These are phyloP conservation scores for Chelidonichthys spinosus DNA, from an alignment of 2,797 vertebrate species.

Conservation along the genomic window DNA sequence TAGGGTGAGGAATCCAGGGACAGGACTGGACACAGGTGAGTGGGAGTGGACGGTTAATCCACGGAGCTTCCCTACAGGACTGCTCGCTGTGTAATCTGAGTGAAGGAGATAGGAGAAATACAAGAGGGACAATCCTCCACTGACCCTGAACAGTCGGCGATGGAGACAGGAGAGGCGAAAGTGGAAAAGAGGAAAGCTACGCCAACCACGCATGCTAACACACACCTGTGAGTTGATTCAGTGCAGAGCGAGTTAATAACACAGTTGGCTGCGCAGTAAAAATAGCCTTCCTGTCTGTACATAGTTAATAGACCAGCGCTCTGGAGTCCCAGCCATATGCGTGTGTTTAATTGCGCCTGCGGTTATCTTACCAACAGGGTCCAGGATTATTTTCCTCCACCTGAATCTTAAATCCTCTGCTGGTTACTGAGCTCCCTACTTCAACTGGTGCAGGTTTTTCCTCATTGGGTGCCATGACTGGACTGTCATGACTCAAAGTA, in stretches of 20 bases:
- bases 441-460: background rate
- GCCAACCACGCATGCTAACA: constrained; percentile 35
- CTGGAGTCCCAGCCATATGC: background rate
- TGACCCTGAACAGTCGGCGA: constrained; percentile 65
- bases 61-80: constrained; percentile 37
- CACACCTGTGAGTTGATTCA: constrained; percentile 69
- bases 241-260: constrained; percentile 72
- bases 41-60: constrained; percentile 51
- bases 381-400: constrained; percentile 26
- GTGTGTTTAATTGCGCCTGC: constrained; percentile 44
- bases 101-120: constrained; percentile 57
- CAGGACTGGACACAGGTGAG: constrained; percentile 45
- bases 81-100: constrained; percentile 61
- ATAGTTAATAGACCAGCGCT: constrained; percentile 53
- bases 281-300: constrained; percentile 63
- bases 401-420: constrained; percentile 16
- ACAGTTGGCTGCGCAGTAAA: constrained; percentile 71
- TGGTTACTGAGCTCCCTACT: background rate
- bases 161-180: constrained; percentile 37
- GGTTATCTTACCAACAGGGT: constrained; percentile 30
- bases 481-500: constrained; percentile 1
- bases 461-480: background rate
- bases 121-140: constrained; percentile 58
- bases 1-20: constrained; percentile 55
- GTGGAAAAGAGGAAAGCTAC: constrained; percentile 18